Evolutionary conservation across 1,140 invertebrate genomes (phyloP), one percentile per base, ranked within the genome.

Genomic region (Pseudomyrmex concolor): DNA sequence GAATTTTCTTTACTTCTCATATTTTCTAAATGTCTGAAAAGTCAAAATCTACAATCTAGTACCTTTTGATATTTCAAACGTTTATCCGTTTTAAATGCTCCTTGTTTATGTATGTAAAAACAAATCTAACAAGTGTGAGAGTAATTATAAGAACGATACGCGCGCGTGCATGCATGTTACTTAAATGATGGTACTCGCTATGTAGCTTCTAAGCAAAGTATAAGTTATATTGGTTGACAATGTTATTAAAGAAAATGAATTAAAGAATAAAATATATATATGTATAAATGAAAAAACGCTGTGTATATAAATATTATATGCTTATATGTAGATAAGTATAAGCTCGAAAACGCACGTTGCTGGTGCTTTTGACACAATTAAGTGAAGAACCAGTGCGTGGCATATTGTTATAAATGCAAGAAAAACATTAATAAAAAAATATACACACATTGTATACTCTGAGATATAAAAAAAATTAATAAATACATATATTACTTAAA

Each of bases 211-310:
- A 86, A 86, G 76, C 80, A 59, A 89, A 90, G 4, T 66, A 92
- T 92, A 92, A 93, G 93, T 93, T 92, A 34, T 34, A 94, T 94
- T 94, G 92, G 88, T 94, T 93, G 89, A 93, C 73, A 81, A 94
- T 93, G 93, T 94, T 94, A 94, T 93, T 93, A 93, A 90, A 86
- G 77, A 81, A 54, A 81, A 63, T n/a, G n/a, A n/a, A 94, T 93
- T 93, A 93, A 90, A 86, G 77, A 81, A 54, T 77, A 63, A 83
- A 19, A 84, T 82, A 87, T 86, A 90, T 86, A 60, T 64, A 62
- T 67, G 59, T 59, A 70, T 81, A 72, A 70, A 63, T 81, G 55
- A 55, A 70, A 81, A 89, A 90, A 90, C 87, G 86, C 86, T 92
- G 87, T 93, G 91, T 94, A 92, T 93, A 93, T 91, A 91, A 85